phyloP scores from a whole-genome alignment of 2,797 vertebrate genomes.

The Sebastes miniatus region DNA sequence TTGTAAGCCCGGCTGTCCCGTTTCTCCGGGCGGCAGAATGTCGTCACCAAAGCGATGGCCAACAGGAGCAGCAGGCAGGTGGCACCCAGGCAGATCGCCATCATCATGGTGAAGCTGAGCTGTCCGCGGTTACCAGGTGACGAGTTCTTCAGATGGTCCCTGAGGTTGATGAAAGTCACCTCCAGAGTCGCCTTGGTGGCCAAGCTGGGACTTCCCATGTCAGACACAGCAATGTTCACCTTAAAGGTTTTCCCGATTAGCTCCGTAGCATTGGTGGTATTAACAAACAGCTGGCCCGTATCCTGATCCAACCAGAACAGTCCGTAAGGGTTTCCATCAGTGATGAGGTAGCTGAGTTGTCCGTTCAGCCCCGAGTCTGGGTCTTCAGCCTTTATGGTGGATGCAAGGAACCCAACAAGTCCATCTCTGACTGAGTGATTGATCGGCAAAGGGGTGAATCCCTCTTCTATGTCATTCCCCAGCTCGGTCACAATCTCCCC shows the following conservation, averaged over 20 bases:
- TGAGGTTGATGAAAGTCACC: constrained; percentile 85
- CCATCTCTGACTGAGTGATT: constrained; percentile 48
- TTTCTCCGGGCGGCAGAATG: constrained; percentile 87
- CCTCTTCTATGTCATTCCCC: constrained; percentile 55
- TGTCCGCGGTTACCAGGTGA: constrained; percentile 70
- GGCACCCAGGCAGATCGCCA: constrained; percentile 84
- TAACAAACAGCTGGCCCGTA: constrained; percentile 88
- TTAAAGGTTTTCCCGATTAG: constrained; percentile 85
- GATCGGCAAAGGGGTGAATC: not conserved
- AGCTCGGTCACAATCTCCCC: constrained; percentile 82
- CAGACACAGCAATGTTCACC: constrained; percentile 83
- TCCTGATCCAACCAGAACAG: constrained; percentile 85
- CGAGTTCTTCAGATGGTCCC: constrained; percentile 86
- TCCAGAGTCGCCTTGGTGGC: constrained; percentile 76
- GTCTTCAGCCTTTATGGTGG: constrained; percentile 85
- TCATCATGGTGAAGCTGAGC: constrained; percentile 84
- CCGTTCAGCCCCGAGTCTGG: constrained; percentile 87
- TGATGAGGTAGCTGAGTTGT: constrained; percentile 82
- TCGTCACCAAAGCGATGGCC: constrained; percentile 83
- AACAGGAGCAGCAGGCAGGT: constrained; percentile 84
- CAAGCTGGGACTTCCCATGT: constrained; percentile 83
- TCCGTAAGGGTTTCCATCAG: constrained; percentile 61
- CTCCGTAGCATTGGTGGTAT: constrained; percentile 88
- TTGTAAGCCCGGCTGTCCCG: constrained; percentile 92
- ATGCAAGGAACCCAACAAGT: constrained; percentile 63